A percentile compares a stretch with the other conserved stretches of the same genome.
Conservation (phyloP, 2,888 invertebrate species). For the Cephus runcator region DNA sequence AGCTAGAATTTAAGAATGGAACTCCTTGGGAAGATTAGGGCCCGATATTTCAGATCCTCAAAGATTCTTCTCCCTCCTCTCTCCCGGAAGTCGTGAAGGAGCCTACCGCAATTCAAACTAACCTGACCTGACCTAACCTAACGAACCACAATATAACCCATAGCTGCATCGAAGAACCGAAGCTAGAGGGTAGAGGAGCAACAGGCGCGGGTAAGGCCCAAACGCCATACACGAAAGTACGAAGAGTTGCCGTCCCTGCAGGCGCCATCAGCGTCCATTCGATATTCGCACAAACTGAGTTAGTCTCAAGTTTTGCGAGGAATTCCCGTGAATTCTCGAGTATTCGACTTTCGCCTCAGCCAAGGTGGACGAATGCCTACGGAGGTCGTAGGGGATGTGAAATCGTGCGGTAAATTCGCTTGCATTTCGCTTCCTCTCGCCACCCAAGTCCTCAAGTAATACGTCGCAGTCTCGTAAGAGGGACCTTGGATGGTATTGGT, state of each 20-base stretch:
- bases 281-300: constrained; percentile 30
- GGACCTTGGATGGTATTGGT: constrained; percentile 39
- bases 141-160: neutral
- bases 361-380: constrained; percentile 41
- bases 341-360: neutral
- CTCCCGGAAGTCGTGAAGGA: neutral
- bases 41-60: neutral
- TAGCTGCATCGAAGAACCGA: neutral
- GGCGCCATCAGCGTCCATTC: neutral
- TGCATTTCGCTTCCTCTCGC: constrained; percentile 47
- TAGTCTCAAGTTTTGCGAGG: constrained; percentile 35
- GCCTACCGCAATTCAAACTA: neutral
- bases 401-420: constrained; percentile 60
- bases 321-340: constrained; percentile 16
- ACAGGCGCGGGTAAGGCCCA: neutral
- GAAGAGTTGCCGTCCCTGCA: neutral
- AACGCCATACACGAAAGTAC: neutral
- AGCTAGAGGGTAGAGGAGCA: neutral
- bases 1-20: neutral
- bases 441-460: constrained; percentile 33
- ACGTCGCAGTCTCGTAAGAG: constrained; percentile 43
- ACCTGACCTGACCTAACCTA: neutral
- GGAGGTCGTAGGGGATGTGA: constrained; percentile 50
- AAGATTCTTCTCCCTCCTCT: neutral
- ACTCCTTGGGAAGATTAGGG: neutral